Base-by-base conservation (phyloP, 1,140 invertebrate genomes). In the Aphelinus certus region DNA sequence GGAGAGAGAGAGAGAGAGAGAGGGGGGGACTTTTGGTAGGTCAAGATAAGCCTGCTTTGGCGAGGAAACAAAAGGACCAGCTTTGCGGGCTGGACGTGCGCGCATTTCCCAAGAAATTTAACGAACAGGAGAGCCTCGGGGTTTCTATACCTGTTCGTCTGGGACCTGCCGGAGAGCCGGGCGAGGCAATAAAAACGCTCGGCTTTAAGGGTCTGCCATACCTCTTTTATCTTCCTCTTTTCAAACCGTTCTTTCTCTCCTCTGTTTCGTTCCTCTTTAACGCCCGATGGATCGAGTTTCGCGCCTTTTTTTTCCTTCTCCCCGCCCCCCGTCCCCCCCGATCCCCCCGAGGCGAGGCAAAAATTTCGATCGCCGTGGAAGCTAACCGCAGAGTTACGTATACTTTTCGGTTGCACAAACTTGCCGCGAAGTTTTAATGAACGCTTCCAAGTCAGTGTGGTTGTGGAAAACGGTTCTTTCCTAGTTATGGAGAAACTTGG, bases 1-100 rank as follows among this genome's bases (percentile, higher is more conserved):
- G 9, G 9, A 53, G 51, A 53, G 51, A 53, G 51, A 53, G 51
- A 53, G 51, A 53, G 61, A 63, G 61, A 63, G 61, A 63, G 61
- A 63, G 2, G 9, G 42, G 42, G n/a, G 9, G 60, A 47, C 26
- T 26, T 26, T 26, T 26, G 26, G 26, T 26, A 26, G 26, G 26
- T 26, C 26, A 0, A 26, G 26, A 26, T 26, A 26, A 26, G 26
- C 26, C 26, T 26, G 26, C 26, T 26, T 26, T 42, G 43, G 57
- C 46, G 53, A 69, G 57, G 67, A 69, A 69, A 69, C 67, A 69
- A 60, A 60, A 47, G 47, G 10, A 10, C 55, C 56, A 49, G 46
- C 57, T 69, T 69, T 47, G 67, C 3, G 9, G 57, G 45, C 7
- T 55, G 26, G 26, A 26, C 64, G 42, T 26, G 26, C 4, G 3